Base-by-base conservation (phyloP, 2,797 vertebrate species). In the Poeciliopsis presidionis region DNA sequence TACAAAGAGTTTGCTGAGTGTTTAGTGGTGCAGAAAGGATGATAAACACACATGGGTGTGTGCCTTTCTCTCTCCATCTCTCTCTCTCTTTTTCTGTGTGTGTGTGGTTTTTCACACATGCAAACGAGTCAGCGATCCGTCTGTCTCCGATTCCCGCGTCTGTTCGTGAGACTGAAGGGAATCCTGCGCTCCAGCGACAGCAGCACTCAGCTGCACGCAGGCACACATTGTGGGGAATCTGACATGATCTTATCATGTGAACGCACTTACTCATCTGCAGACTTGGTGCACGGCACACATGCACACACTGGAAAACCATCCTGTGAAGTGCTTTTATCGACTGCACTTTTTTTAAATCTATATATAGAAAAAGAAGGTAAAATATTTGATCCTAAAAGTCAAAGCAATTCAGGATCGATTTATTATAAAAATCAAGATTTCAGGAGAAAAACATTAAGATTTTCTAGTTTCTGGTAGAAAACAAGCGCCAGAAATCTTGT, bases 21-120 rank as follows among this genome's bases (percentile, higher is more conserved):
- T 87, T 92, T 88, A 89, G 82, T 47, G 73, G 82, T 59, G 85
- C 85, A 87, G 73, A 82, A 77, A 86, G 86, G 81, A 81, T 84
- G 91, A 84, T 87, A 85, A 77, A 76, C 74, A 67, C 55, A 49
- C 76, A 71, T 51, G 61, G 86, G 75, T 82, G 75, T 73, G 74
- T 45, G 61, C 57, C 30, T 63, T 30, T 69, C 6, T 46, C 47
- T 70, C 67, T 71, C 30, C 30, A 7, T 75, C 69, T 78, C 57
- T 74, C 59, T n/a, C 41, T 22, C 16, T 49, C 5, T 49, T 2
- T 53, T 1, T 9, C 69, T 67, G 11, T 46, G 61, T 70, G 72
- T 67, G 53, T 46, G 43, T 79, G 63, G 33, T 55, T 74, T 73
- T 65, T 65, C 30, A 72, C 69, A 85, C 80, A 79, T 74, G 83